A percentile compares a stretch with the other conserved stretches of the same genome.
Conservation (phyloP, 2,113 vertebrate species). For the Chitala chitala region DNA sequence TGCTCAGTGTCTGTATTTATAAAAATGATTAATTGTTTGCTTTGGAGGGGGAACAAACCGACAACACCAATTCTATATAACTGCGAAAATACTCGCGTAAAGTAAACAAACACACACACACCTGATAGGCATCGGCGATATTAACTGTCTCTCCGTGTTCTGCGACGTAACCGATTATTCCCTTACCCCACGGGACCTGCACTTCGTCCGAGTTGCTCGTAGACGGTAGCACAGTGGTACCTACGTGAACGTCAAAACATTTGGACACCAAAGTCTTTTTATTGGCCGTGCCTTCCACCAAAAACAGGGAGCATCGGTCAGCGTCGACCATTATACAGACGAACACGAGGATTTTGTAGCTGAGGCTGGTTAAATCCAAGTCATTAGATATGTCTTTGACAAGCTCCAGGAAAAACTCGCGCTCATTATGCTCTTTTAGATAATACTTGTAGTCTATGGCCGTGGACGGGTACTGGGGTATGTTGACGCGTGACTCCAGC, state of each 20-base stretch:
- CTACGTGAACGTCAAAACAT: conserved; percentile 94
- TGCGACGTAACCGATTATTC: conserved; percentile 94
- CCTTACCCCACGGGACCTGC: conserved; percentile 97
- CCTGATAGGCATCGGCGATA: conserved; percentile 96
- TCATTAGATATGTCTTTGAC: conserved; percentile 98
- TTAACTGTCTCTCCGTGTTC: conserved; percentile 95
- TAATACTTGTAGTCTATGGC: conserved; percentile 95
- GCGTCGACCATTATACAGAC: conserved; percentile 97
- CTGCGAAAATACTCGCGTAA: conserved; percentile 25
- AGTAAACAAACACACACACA: conserved; percentile 58
- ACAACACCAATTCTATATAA: conserved; percentile 1
- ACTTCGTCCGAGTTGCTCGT: conserved; percentile 86
- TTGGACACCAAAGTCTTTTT: conserved; percentile 95
- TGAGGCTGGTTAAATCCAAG: conserved; percentile 88
- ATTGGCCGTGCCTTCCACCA: conserved; percentile 85
- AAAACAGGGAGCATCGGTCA: conserved; percentile 87
- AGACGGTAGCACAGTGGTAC: conserved; percentile 84
- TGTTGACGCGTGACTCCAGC: conserved; percentile 90
- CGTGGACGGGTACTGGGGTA: conserved; percentile 91
- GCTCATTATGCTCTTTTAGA: conserved; percentile 87
- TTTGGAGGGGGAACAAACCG: not conserved
- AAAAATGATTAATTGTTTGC: no score
- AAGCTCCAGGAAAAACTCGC: conserved; percentile 96
- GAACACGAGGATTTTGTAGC: conserved; percentile 95
- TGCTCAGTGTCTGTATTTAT: no score